Base-by-base conservation (phyloP, 1,140 invertebrate species). In the Phortica variegata region DNA sequence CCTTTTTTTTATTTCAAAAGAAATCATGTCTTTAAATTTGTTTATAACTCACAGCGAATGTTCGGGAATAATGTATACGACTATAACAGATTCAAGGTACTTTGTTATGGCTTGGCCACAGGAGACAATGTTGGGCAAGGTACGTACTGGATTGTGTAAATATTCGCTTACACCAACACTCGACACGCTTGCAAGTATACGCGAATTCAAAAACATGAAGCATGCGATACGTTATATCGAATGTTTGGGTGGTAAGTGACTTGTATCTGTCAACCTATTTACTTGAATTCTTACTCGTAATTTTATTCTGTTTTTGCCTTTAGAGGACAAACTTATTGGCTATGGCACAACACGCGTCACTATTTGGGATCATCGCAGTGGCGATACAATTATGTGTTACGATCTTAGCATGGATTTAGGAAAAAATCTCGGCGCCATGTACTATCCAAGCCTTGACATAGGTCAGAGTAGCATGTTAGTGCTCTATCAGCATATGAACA, bases 361-460 rank as follows among this genome's bases (percentile, higher is more conserved):
- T 0, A 56, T 75, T 31, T 75, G 72, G 72, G 72, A 75, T 49
- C 72, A 75, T 56, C 69, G 65, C 31, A 75, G 73, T 13, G 72
- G 72, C 3, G 72, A 75, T 41, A 65, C 55, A 2, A 26, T 75
- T 19, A 71, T 73, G 65, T 71, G 75, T 43, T 75, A 73, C 36
- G 72, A 75, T 36, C 47, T 75, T 12, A 54, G 56, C 3, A 61
- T 66, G 5, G 38, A 51, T 0, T 19, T 75, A 8, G 72, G 72
- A 4, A 41, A 34, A 2, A 65, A 63, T 43, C 21, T 75, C 4
- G 65, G 68, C 7, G 59, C 61, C 2, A 59, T 75, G 43, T 60
- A 71, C 33, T 73, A 56, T 20, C 60, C 69, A 5, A 68, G 58
- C 19, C 43, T 68, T 8, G 72, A 75, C 12, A 49, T 69, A 21